phyloP scores from a whole-genome alignment of 2,797 vertebrate species.

The Neosalanx taihuensis region DNA sequence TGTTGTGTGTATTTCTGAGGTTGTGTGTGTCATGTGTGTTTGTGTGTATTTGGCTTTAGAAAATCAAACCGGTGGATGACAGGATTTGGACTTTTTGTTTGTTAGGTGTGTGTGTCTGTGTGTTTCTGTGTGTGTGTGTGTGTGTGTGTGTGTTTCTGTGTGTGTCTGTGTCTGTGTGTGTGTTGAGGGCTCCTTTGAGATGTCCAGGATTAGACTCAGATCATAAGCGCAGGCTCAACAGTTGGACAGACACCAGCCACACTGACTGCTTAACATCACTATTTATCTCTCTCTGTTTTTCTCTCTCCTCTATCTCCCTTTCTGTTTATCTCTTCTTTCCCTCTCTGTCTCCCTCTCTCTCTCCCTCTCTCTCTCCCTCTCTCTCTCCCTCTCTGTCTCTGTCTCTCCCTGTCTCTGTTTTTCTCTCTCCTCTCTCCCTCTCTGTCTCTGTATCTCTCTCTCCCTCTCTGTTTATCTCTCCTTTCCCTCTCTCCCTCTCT shows the following conservation, averaged over 20 bases:
- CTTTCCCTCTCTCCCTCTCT: conserved; percentile 32
- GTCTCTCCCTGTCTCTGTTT: no score
- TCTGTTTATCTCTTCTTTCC: neutral
- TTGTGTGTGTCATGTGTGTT: conserved; percentile 10
- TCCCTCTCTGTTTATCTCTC: conserved; percentile 53
- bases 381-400: neutral
- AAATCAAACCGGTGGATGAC: neutral
- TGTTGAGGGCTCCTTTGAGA: conserved; percentile 38
- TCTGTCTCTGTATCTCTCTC: conserved; percentile 37
- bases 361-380: neutral
- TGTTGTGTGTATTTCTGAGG: conserved; percentile 41
- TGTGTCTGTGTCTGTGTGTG: neutral
- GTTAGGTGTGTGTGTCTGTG: conserved; percentile 46
- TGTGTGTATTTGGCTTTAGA: conserved; percentile 16
- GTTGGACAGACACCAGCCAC: neutral
- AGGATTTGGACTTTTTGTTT: conserved; percentile 26
- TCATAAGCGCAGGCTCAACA: neutral
- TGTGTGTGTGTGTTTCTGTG: neutral
- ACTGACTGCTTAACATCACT: neutral
- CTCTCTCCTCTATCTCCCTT: no score
- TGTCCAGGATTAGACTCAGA: conserved; percentile 12
- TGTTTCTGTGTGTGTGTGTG: conserved; percentile 16
- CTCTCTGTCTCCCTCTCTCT: neutral
- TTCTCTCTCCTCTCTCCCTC: conserved; percentile 41
- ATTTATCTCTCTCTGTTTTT: neutral